These are phyloP conservation scores for Gyrodactylus salaris DNA, from an alignment of 1,140 invertebrate genomes.

Conservation along the genomic window DNA sequence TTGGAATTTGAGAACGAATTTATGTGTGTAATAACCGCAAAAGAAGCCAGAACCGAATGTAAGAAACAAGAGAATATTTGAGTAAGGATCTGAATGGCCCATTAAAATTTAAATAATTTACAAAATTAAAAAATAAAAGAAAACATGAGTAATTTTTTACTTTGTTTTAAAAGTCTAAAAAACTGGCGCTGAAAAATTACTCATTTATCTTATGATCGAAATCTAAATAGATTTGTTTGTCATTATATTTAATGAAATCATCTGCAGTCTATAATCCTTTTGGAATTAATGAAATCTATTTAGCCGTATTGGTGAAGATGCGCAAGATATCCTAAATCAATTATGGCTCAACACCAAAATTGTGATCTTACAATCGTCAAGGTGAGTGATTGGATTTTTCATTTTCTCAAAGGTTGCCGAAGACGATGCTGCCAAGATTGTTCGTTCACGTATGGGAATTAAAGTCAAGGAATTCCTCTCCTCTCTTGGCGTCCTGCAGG, in stretches of 20 bases:
- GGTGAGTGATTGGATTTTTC: background rate
- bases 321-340: background rate
- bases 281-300: background rate
- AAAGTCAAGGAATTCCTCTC: background rate
- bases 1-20: background rate
- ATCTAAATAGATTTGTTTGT: too few relatives aligned
- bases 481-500: background rate
- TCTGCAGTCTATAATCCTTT: background rate
- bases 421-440: background rate
- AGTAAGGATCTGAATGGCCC: background rate
- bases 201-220: too few relatives aligned
- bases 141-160: too few relatives aligned
- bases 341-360: background rate
- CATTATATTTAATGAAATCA: too few relatives aligned
- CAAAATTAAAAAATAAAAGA: too few relatives aligned
- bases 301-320: background rate
- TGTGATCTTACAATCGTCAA: background rate
- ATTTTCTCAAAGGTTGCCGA: background rate
- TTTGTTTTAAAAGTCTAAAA: too few relatives aligned
- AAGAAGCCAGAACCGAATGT: background rate
- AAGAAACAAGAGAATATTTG: background rate
- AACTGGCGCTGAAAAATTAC: too few relatives aligned
- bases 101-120: too few relatives aligned
- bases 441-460: background rate
- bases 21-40: background rate